Evolutionary conservation across 2,888 invertebrate genomes (phyloP), one percentile per base, ranked within the genome.

Genomic region (Maniola hyperantus): DNA sequence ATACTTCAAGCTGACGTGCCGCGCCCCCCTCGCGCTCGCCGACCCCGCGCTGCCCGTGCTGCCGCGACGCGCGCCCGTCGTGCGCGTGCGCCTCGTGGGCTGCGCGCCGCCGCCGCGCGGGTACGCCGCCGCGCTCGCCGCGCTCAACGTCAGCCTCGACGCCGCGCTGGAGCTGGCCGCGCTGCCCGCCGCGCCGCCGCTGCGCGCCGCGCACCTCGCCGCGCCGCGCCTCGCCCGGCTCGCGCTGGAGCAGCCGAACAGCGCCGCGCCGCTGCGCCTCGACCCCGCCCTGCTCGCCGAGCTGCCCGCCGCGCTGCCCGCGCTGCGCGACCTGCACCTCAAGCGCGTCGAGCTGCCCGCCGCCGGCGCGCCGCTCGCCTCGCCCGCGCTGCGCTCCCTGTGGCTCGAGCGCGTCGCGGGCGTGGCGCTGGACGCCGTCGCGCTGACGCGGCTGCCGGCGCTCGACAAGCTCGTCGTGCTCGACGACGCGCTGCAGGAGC

Each of bases 181-280:
- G 26, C 42, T 26, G 6, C 97, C 96, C 20, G 8, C 91, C 65
- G 73, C 34, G 34, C 65, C 93, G 76, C 83, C 97, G 6, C 83
- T 97, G 6, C 96, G 96, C 79, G 83, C 97, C 82, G 33, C 59
- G 57, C 76, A 86, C 84, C 65, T 94, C 94, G 2, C 91, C 67
- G 73, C 26, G 65, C 93, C 0, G 88, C 91, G 76, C 83, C 97
- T 6, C 96, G 96, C 79, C 18, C 83, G 97, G 13, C 65, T 93
- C 0, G 88, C 90, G 76, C 83, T 97, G 34, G 34, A 6, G 15
- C 34, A 36, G 15, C 13, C 33, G 5, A 96, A 96, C 79, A 84
- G 96, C 18, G 7, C 91, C 65, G 73, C 26, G 34, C 64, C 93
- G 76, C 84, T 97, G 7, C 96, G 96, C 79, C 83, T 97, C 18